Conservation (phyloP, 2,113 vertebrate species). For the Balaeniceps rex region DNA sequence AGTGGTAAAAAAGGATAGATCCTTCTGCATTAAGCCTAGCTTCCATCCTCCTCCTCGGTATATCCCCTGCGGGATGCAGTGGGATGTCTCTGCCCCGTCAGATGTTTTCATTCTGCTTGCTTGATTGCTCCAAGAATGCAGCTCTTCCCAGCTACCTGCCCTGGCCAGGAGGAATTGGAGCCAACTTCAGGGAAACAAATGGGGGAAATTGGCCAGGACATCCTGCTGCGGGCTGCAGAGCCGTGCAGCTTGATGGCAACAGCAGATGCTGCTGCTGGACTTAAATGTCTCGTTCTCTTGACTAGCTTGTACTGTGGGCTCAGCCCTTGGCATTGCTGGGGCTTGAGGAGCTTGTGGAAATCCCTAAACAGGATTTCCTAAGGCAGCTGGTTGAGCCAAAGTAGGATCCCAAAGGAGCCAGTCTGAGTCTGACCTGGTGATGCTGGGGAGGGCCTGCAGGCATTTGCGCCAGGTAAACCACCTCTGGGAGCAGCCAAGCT, state of each 20-base stretch:
- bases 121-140: not conserved
- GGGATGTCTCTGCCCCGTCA: not conserved
- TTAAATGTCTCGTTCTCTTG: not conserved
- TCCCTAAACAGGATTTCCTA: not conserved
- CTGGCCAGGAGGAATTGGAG: not conserved
- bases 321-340: not conserved
- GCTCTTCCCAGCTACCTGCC: not conserved
- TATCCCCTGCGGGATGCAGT: not conserved
- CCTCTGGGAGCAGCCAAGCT: not conserved
- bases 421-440: not conserved
- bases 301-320: not conserved
- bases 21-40: not conserved
- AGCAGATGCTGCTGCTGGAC: not conserved
- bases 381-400: not conserved
- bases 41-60: not conserved
- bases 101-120: not conserved
- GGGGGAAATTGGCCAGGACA: not conserved
- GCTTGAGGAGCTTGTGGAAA: not conserved
- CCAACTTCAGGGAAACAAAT: not conserved
- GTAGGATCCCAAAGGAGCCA: not conserved
- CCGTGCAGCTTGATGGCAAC: not conserved
- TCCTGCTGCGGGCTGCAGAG: not conserved
- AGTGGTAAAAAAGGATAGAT: not conserved
- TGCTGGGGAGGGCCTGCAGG: not conserved
- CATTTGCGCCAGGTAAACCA: not conserved